Evolutionary conservation across 2,113 vertebrate species (phyloP), one percentile per base, ranked within the genome.

Genomic region (Phaethornis superciliosus): DNA sequence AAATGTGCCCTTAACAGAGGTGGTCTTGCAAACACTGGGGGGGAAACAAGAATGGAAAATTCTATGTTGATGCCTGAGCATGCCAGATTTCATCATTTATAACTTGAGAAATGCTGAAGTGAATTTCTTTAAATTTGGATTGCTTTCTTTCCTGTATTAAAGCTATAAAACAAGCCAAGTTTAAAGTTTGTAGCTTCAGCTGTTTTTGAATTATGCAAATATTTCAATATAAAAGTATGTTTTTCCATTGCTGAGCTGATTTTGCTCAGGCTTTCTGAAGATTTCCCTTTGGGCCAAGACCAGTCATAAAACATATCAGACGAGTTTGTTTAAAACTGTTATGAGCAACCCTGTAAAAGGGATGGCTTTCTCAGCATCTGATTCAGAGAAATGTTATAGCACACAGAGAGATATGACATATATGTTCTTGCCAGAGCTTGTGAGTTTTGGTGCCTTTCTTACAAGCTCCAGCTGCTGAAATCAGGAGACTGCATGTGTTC

Each of bases 161-260:
- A 94, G 86, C 82, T 82, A 94, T 94, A 94, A 94, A 96, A 84
- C 27, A 84, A 94, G 94, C 91, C 80, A 94, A 85, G 84, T 93
- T 94, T 88, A 95, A 96, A 86, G 85, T 95, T 93, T 96, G 95
- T 94, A 96, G 91, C 58, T 96, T 96, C 93, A 96, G 94, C 94
- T 96, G 94, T 51, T 96, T 94, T 69, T 93, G 80, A 97, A 97
- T 94, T 96, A 94, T 97, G 94, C 88, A 96, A 94, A 95, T 89
- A 96, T 92, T 96, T 96, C 81, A 92, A 52, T 88, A 89, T 67
- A 89, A 92, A 96, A 93, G 71, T 88, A 75, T 89, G 81, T 81
- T 96, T 97, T 95, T 94, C 92, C 90, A 94, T 55, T 81, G 87
- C 84, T 78, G 81, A 93, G 75, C 81, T 85, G 81, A 93, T 94